Evolutionary conservation across 1,140 invertebrate species (phyloP), one percentile per base, ranked within the genome.

Genomic region (Heliothis virescens): DNA sequence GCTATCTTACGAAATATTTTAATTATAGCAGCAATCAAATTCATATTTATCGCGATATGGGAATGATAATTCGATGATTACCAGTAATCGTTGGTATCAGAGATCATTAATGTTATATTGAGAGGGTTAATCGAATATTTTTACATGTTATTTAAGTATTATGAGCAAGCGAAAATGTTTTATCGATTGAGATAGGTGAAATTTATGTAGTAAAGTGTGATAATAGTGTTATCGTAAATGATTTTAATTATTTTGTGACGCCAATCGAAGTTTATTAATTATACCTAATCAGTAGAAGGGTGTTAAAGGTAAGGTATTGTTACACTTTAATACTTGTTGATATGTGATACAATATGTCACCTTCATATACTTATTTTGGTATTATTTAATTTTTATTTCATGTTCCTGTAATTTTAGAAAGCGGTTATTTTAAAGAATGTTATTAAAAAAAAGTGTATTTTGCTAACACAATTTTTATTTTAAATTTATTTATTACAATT

Each of bases 11-110:
- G 60, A n/a, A 60, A 62, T 21, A 60, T 74, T 74, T 74, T 60
- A 73, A 74, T 74, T 60, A 74, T 50, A 72, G 55, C 48, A 53
- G 72, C 74, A 77, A 77, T 77, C 62, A 77, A 74, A 60, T 74
- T 26, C 57, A 34, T 47, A 26, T 48, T 77, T 77, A 77, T 65
- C 74, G 59, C 18, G 47, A 53, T 65, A 77, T 77, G 41, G 0
- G 26, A 79, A 12, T 50, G 76, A 79, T 79, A 55, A 71, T 11
- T 41, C 10, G 47, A 53, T 69, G 71, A 74, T 80, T 74, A 74
- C 21, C 50, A 74, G 26, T 57, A 74, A 80, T 65, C 41, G 53
- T 59, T 50, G 18, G 34, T 79, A 79, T 79, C 63, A 26, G 55
- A 11, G 34, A 67, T 77, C 52, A 79, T 63, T 69, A 55, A 52